These are phyloP conservation scores for Eilema caniola DNA, from an alignment of 2,888 invertebrate species.

Conservation along the genomic window DNA sequence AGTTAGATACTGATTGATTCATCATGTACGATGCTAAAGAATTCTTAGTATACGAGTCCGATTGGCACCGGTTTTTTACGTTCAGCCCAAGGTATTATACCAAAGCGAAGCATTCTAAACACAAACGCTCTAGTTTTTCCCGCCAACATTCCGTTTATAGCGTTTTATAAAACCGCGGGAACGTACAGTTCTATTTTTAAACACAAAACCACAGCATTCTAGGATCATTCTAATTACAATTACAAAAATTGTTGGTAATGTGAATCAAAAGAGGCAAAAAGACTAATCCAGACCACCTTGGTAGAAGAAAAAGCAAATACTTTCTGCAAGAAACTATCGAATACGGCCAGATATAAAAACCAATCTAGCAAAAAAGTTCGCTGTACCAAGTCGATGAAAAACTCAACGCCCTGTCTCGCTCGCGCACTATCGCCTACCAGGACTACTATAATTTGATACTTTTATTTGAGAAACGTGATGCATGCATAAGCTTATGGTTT, in stretches of 20 bases:
- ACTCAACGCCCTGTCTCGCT: conserved; percentile 71
- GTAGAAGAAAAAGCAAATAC: conserved; percentile 61
- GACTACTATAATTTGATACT: conserved; percentile 69
- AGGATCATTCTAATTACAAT: conserved; percentile 16
- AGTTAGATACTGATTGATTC: too few relatives aligned
- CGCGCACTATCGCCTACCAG: conserved; percentile 62
- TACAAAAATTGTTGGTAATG: conserved; percentile 5
- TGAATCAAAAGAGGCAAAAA: conserved; percentile 21
- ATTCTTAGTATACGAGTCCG: neutral
- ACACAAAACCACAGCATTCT: neutral
- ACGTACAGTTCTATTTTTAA: conserved; percentile 6
- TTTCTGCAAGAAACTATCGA: conserved; percentile 67
- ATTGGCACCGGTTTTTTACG: neutral
- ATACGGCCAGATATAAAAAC: conserved; percentile 72
- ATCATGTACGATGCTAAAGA: neutral
- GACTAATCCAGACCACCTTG: conserved; percentile 66
- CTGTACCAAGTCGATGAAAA: conserved; percentile 67
- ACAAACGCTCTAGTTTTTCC: conserved; percentile 1
- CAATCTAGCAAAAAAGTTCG: conserved; percentile 70
- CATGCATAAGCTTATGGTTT: neutral
- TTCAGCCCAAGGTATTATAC: neutral
- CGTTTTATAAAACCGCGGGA: conserved; percentile 5
- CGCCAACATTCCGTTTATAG: neutral
- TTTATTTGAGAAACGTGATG: conserved; percentile 32
- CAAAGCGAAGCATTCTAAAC: neutral